Conservation (phyloP, 2,113 vertebrate species). For the Eonycteris spelaea region DNA sequence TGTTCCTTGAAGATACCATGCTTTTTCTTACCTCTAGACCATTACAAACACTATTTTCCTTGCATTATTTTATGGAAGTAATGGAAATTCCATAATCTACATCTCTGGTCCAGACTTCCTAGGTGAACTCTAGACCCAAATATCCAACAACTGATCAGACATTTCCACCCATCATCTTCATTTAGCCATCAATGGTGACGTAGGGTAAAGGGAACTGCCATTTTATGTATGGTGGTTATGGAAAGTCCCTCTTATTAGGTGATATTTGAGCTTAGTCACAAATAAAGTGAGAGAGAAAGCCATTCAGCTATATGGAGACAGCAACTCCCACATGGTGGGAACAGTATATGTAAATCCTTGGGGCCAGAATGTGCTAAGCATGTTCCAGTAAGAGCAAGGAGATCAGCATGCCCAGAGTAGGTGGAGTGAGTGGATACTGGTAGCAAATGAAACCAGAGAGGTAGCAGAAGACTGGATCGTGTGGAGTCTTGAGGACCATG, state of each 20-base stretch:
- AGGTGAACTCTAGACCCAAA: background rate
- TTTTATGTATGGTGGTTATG: background rate
- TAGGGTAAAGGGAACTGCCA: background rate
- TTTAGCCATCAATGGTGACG: constrained; percentile 4
- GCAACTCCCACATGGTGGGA: background rate
- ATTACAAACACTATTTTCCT: background rate
- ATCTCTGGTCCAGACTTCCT: background rate
- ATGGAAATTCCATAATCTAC: background rate
- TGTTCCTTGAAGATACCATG: background rate
- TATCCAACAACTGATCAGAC: background rate
- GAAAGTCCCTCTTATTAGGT: background rate
- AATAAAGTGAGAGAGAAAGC: background rate
- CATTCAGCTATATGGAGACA: background rate
- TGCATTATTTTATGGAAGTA: background rate
- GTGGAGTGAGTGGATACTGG: background rate
- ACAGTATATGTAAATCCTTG: background rate
- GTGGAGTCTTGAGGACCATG: background rate
- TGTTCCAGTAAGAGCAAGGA: background rate
- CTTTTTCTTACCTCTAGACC: background rate
- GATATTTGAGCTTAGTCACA: background rate
- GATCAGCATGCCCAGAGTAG: background rate
- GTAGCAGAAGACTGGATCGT: background rate
- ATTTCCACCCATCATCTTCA: background rate
- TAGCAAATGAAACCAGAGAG: background rate
- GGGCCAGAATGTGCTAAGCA: background rate